Conservation (phyloP, 64 coral and sea anemone species). For the Acropora tenuis region DNA sequence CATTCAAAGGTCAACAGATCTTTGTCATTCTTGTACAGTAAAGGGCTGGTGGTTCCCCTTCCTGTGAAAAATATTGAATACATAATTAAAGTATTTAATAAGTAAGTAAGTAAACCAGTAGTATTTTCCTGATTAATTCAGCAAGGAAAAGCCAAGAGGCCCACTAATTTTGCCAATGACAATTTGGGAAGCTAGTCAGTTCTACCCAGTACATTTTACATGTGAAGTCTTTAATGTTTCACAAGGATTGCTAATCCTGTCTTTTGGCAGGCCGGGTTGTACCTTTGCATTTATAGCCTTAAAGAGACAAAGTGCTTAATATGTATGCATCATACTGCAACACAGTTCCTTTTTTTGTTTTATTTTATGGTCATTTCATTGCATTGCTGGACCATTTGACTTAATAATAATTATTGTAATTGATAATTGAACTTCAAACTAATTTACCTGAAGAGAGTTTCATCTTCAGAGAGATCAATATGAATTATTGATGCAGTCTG, state of each 20-base stretch:
- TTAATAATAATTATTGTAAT: not conserved
- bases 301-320: not conserved
- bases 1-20: conserved; percentile 1
- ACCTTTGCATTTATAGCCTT: not conserved
- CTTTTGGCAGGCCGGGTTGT: not conserved
- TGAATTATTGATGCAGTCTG: not conserved
- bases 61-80: not conserved
- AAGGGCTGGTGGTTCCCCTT: not conserved
- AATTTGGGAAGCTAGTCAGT: not conserved
- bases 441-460: not conserved
- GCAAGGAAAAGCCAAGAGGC: not conserved
- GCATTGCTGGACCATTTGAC: not conserved
- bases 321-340: not conserved
- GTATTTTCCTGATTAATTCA: not conserved
- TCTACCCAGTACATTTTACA: not conserved
- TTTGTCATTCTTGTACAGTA: conserved; percentile 15
- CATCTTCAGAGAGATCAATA: not conserved
- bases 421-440: not conserved
- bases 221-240: too few species aligned
- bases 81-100: not conserved
- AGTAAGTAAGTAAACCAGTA: not conserved
- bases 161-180: not conserved
- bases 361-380: not conserved
- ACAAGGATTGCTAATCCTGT: not conserved
- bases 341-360: not conserved